A percentile compares a stretch with the other conserved stretches of the same genome.
Evolutionary conservation across 2,113 vertebrate genomes (phyloP).

Genomic region (Salminus brasiliensis): DNA sequence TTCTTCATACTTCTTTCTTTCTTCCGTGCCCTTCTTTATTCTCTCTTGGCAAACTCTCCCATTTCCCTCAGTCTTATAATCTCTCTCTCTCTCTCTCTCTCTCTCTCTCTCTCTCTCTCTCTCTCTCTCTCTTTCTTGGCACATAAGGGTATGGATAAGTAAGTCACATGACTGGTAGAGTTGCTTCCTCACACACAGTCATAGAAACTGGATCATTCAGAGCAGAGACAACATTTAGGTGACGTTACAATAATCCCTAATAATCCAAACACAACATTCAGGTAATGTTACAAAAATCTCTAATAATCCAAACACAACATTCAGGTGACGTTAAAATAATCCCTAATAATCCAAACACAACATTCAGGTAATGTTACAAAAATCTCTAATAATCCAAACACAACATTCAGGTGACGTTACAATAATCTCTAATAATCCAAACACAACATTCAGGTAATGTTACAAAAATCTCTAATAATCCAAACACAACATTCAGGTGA

Average conservation of each 20-base stretch:
- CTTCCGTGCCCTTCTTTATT: constrained; percentile 65
- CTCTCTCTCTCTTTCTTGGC: constrained; percentile 61
- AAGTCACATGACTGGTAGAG: constrained; percentile 58
- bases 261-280: background rate
- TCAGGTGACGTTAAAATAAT: no score
- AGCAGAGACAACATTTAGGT: background rate
- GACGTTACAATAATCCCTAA: background rate
- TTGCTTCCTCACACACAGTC: constrained; percentile 61
- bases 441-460: no score
- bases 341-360: no score
- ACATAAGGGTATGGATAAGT: no score
- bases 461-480: no score
- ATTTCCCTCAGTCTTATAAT: constrained; percentile 37
- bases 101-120: constrained; percentile 40
- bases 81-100: constrained; percentile 55
- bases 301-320: no score
- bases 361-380: no score
- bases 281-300: background rate
- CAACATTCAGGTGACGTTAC: background rate
- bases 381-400: background rate
- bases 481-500: no score
- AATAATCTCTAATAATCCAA: no score
- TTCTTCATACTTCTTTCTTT: constrained; percentile 55
- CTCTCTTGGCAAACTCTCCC: constrained; percentile 22
- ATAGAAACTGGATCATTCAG: constrained; percentile 39